phyloP scores from a whole-genome alignment of 2,113 vertebrate species.

The Cathartes aura region DNA sequence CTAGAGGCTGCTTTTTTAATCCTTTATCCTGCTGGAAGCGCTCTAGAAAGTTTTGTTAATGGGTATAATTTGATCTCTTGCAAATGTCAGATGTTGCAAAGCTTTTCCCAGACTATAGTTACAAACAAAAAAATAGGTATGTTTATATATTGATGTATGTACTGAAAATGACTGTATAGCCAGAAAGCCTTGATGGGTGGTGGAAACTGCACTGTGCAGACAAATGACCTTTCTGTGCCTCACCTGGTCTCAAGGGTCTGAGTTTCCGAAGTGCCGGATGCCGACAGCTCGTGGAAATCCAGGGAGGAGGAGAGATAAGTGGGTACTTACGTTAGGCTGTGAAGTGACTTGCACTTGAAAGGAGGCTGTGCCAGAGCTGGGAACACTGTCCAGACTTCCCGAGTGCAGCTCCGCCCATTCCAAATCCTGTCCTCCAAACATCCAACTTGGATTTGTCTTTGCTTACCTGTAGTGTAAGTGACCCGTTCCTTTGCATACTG shows the following conservation, averaged over 20 bases:
- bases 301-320: not conserved
- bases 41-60: not conserved
- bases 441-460: not conserved
- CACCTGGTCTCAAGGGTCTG: not conserved
- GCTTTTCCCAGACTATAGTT: not conserved
- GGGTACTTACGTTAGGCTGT: not conserved
- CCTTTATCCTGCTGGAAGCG: not conserved
- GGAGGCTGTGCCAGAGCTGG: not conserved
- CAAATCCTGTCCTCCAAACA: not conserved
- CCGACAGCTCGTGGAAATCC: not conserved
- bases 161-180: not conserved
- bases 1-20: not conserved
- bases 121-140: not conserved
- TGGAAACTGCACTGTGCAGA: not conserved
- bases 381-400: fast-evolving
- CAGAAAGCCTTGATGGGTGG: not conserved
- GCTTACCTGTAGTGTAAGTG: not conserved
- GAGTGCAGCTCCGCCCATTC: not conserved
- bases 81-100: not conserved
- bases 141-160: not conserved
- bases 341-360: not conserved
- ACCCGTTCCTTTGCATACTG: not conserved
- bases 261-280: not conserved
- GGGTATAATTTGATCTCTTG: not conserved
- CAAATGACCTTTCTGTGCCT: not conserved